Conservation (phyloP, 1,140 invertebrate genomes). For the Stegodyphus dumicola region DNA sequence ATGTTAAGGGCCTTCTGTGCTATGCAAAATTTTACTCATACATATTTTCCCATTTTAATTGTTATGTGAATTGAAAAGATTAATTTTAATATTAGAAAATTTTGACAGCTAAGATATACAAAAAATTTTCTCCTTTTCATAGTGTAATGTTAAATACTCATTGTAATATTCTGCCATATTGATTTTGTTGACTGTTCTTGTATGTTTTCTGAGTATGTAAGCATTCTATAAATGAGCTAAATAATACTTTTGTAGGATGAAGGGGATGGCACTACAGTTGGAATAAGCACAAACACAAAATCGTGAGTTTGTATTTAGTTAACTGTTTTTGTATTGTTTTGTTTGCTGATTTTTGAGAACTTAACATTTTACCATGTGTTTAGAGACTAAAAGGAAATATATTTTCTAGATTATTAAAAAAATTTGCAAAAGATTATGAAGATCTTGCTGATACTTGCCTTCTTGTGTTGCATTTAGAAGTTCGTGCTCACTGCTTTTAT, state of each 20-base stretch:
- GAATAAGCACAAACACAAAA: too few species aligned
- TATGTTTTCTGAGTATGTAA: too few species aligned
- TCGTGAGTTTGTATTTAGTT: too few species aligned
- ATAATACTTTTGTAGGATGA: not conserved
- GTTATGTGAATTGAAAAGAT: too few species aligned
- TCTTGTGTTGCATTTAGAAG: slow-evolving; percentile 89
- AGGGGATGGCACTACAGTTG: not conserved
- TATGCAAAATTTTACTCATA: too few species aligned
- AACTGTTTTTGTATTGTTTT: too few species aligned
- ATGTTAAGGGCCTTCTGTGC: too few species aligned
- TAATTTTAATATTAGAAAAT: too few species aligned
- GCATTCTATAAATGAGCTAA: not conserved
- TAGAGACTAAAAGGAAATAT: not conserved
- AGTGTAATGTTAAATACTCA: not conserved
- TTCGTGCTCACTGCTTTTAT: slow-evolving; percentile 94
- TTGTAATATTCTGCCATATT: not conserved
- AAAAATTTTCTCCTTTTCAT: too few species aligned
- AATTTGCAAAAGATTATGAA: slow-evolving; percentile 83
- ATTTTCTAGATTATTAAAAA: slow-evolving; percentile 65
- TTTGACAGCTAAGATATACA: too few species aligned
- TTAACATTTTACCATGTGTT: not conserved
- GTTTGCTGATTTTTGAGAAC: too few species aligned
- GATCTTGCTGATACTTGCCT: slow-evolving; percentile 91
- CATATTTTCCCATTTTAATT: too few species aligned
- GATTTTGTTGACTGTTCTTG: not conserved